These are phyloP conservation scores for Sepioteuthis lessoniana DNA, from an alignment of 2,888 invertebrate genomes.

Conservation along the genomic window DNA sequence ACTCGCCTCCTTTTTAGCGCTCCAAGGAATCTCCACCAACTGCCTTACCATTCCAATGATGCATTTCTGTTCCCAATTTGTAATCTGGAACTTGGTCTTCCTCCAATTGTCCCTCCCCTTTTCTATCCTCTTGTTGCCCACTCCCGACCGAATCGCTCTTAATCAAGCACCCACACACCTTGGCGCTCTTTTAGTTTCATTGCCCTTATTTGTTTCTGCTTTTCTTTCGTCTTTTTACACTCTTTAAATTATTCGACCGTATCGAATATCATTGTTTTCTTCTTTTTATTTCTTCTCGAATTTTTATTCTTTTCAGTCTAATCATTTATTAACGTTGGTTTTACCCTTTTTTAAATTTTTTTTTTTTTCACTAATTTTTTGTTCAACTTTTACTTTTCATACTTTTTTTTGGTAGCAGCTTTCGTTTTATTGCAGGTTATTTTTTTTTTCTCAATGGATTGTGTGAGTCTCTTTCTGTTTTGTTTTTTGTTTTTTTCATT, in stretches of 20 bases:
- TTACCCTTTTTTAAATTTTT: too few relatives aligned
- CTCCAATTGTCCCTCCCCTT: neutral
- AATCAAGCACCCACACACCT: neutral
- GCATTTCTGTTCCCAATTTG: slow-evolving; percentile 21
- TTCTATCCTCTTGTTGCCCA: neutral
- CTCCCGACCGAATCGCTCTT: neutral
- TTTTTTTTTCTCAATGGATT: too few relatives aligned
- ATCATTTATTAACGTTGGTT: too few relatives aligned
- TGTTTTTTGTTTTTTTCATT: too few relatives aligned
- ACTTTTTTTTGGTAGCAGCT: too few relatives aligned
- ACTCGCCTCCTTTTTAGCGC: neutral
- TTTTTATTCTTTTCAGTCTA: too few relatives aligned
- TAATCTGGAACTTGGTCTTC: neutral
- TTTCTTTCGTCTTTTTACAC: neutral
- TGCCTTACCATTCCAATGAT: neutral
- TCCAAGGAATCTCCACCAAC: neutral
- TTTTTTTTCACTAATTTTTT: too few relatives aligned
- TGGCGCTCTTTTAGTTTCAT: neutral
- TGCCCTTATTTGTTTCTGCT: neutral
- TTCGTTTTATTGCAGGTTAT: too few relatives aligned
- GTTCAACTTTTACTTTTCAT: too few relatives aligned
- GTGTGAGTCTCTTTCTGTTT: too few relatives aligned
- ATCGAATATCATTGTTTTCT: neutral
- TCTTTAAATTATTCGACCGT: neutral
- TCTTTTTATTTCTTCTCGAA: neutral